Conservation (phyloP, 2,113 vertebrate species). For the Aspiorhynchus laticeps region DNA sequence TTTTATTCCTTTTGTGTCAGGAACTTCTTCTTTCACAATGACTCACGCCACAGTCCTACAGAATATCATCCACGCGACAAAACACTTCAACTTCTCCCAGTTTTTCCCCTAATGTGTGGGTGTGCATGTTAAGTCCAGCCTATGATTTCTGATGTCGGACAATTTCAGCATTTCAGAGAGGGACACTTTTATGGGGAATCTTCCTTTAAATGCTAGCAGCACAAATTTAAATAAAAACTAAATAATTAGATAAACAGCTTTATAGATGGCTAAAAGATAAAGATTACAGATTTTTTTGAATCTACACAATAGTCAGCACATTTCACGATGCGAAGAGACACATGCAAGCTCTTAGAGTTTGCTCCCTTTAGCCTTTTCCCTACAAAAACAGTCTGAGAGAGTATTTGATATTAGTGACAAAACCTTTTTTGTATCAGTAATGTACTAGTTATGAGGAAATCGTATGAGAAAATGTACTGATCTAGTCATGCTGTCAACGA, state of each 20-base stretch:
- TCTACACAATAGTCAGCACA: background rate
- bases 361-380: background rate
- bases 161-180: background rate
- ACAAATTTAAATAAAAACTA: background rate
- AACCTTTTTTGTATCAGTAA: background rate
- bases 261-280: background rate
- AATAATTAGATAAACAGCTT: background rate
- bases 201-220: background rate
- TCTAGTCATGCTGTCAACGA: background rate
- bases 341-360: background rate
- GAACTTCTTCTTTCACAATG: slow-evolving; percentile 65
- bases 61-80: slow-evolving; percentile 45
- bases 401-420: background rate
- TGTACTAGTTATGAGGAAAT: background rate
- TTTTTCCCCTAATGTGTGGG: slow-evolving; percentile 23
- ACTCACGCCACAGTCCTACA: slow-evolving; percentile 45
- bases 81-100: slow-evolving; percentile 42
- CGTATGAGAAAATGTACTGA: background rate
- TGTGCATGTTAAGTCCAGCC: background rate
- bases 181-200: background rate
- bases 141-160: background rate
- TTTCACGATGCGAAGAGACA: too few relatives aligned
- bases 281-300: background rate
- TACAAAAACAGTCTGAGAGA: background rate
- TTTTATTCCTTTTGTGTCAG: slow-evolving; percentile 29